Conservation (phyloP, 2,888 invertebrate genomes). For the Willowsia nigromaculata region DNA sequence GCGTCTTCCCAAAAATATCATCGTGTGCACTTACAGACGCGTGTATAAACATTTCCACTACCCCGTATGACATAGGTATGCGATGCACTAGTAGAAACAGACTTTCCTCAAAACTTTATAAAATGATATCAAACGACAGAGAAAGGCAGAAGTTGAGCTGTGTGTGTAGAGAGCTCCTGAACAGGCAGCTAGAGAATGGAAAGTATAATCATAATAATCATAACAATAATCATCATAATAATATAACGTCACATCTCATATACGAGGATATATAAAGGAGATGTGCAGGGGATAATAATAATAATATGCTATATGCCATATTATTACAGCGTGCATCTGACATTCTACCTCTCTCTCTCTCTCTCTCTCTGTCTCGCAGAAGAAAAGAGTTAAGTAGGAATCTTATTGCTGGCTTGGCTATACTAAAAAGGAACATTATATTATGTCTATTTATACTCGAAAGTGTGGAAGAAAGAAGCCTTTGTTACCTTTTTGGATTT, state of each 20-base stretch:
- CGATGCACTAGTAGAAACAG: too few species aligned
- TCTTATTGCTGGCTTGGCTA: not conserved
- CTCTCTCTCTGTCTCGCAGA: not conserved
- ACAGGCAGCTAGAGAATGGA: slow-evolving; percentile 36
- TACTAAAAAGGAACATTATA: slow-evolving; percentile 1
- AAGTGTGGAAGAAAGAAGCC: not conserved
- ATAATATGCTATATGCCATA: not conserved
- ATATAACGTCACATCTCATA: slow-evolving; percentile 52
- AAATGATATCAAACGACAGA: not conserved
- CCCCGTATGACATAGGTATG: not conserved
- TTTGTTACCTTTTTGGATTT: slow-evolving; percentile 32
- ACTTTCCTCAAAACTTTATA: not conserved
- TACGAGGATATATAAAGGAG: not conserved
- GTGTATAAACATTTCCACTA: slow-evolving; percentile 18
- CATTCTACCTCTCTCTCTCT: not conserved
- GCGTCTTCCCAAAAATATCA: slow-evolving; percentile 26
- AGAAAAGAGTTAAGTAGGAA: not conserved
- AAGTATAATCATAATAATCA: slow-evolving; percentile 60
- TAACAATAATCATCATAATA: slow-evolving; percentile 56
- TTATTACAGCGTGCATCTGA: slow-evolving; percentile 42
- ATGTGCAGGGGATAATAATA: not conserved
- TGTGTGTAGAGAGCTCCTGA: not conserved
- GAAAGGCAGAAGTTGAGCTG: not conserved
- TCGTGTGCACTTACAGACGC: slow-evolving; percentile 26
- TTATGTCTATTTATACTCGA: slow-evolving; percentile 19